These are phyloP conservation scores for Drosophila subpulchrella DNA, from an alignment of 1,140 invertebrate species.

Conservation along the genomic window DNA sequence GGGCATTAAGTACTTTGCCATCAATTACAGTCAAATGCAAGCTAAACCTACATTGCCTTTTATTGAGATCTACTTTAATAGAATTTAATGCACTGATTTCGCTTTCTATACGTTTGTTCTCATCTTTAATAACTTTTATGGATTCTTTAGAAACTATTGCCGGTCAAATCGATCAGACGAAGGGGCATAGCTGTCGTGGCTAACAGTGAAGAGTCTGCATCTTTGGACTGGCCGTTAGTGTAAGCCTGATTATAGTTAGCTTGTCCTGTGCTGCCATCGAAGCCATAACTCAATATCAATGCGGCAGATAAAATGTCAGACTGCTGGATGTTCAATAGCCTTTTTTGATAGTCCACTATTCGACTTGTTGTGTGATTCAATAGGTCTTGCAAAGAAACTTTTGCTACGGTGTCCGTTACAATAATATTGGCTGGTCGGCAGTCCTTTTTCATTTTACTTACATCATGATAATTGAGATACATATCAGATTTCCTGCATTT, in stretches of 20 bases:
- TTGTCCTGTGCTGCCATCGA: neutral
- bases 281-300: slow-evolving; percentile 1
- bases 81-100: neutral
- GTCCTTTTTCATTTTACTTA: neutral
- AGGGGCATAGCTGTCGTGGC: neutral
- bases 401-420: too few species aligned
- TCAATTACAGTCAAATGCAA: too few species aligned
- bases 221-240: neutral
- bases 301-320: neutral
- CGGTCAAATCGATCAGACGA: neutral
- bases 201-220: neutral
- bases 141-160: slow-evolving; percentile 4
- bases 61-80: neutral
- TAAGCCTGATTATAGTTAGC: slow-evolving; percentile 1
- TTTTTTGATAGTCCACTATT: too few species aligned
- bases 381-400: too few species aligned
- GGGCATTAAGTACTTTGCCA: too few species aligned
- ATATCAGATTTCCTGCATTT: slow-evolving; percentile 3
- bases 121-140: neutral
- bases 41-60: too few species aligned
- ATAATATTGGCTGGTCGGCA: neutral
- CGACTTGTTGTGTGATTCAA: neutral
- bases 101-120: neutral
- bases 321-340: neutral
- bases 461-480: neutral